Conservation (phyloP, 2,888 invertebrate species). For the Stratiomys singularior region DNA sequence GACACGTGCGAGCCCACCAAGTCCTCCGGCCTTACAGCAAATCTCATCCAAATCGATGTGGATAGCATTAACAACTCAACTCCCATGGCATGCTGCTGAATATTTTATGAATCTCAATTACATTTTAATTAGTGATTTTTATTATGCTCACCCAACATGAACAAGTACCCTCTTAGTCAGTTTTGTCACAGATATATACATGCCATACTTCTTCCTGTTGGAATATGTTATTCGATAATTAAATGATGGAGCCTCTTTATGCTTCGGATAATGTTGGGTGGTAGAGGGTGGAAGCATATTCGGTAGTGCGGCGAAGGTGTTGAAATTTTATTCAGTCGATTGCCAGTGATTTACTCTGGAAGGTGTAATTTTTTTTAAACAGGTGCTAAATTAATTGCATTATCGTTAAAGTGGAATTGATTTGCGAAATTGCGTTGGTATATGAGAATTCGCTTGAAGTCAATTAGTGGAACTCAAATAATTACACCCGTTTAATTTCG, state of each 20-base stretch:
- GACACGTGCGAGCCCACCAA: too few relatives aligned
- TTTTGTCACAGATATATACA: neutral
- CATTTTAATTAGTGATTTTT: conserved; percentile 24
- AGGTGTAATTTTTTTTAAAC: neutral
- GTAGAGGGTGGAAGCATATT: too few relatives aligned
- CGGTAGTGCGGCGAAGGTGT: neutral
- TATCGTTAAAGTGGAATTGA: too few relatives aligned
- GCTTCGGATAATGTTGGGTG: neutral
- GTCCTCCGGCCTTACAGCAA: neutral
- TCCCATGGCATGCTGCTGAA: neutral
- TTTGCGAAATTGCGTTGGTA: too few relatives aligned
- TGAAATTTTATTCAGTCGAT: conserved; percentile 15
- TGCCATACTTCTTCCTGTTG: conserved; percentile 31
- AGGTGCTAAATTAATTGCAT: too few relatives aligned
- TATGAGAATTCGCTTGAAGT: too few relatives aligned
- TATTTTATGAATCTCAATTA: conserved; percentile 24
- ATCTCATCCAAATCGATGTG: neutral
- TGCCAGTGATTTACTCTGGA: neutral
- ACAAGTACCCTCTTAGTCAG: neutral
- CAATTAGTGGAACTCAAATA: too few relatives aligned
- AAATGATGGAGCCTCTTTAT: neutral
- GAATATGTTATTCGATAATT: neutral
- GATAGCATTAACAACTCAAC: neutral
- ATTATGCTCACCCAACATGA: neutral
- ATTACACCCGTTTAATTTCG: too few relatives aligned